Evolutionary conservation across 2,888 invertebrate species (phyloP).

Genomic region (Gandaritis pyraliata): DNA sequence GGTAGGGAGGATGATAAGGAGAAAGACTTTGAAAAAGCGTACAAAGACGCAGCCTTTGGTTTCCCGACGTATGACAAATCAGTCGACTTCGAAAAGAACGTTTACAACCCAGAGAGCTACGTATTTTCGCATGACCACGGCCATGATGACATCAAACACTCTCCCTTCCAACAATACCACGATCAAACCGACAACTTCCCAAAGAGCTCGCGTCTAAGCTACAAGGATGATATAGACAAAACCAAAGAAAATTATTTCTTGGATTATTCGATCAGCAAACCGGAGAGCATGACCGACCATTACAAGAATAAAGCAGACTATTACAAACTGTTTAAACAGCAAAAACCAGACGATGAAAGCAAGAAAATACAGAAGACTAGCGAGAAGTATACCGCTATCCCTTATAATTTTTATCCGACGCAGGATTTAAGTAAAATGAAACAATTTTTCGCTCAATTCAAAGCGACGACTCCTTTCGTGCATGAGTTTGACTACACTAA

Average conservation of each 20-base stretch:
- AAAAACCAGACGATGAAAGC: constrained; percentile 60
- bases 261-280: constrained; percentile 69
- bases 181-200: constrained; percentile 68
- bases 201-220: constrained; percentile 61
- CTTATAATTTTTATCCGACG: constrained; percentile 53
- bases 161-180: constrained; percentile 70
- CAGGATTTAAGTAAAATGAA: constrained; percentile 55
- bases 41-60: constrained; percentile 73
- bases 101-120: constrained; percentile 68
- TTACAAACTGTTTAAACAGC: constrained; percentile 67
- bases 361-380: constrained; percentile 57
- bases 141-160: constrained; percentile 60
- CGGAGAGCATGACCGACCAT: constrained; percentile 64
- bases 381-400: constrained; percentile 60
- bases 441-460: constrained; percentile 61
- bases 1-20: constrained; percentile 72
- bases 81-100: constrained; percentile 64
- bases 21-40: constrained; percentile 76
- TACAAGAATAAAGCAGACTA: constrained; percentile 69
- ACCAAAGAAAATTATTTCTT: constrained; percentile 69
- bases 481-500: constrained; percentile 67
- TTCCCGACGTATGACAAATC: constrained; percentile 69
- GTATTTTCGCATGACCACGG: constrained; percentile 57
- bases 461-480: constrained; percentile 57
- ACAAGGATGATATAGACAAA: constrained; percentile 70